Evolutionary conservation across 2,888 invertebrate species (phyloP), one percentile per base, ranked within the genome.

Genomic region (Carterocephalus palaemon): DNA sequence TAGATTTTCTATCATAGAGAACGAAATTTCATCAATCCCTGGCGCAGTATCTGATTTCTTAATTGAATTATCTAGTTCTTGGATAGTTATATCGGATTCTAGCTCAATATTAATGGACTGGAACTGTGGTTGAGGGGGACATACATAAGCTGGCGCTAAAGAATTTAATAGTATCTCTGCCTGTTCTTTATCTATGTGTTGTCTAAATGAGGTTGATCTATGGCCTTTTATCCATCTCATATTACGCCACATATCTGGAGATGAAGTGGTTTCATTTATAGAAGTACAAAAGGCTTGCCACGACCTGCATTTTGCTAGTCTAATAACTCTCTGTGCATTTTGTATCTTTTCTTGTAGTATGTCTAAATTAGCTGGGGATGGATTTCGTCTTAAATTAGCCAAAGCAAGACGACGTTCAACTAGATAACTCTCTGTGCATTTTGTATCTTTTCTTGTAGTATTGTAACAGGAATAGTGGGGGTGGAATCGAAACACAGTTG

Each of bases 351-450:
- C 20, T 20, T 54, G 0, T 2, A 59, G 19, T 2, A 4, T 9
- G 2, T 24, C 13, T 1, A 49, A 16, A 45, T 60, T 59, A 2
- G 19, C 2, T 0, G 59, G 58, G 3, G 50, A 49, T 0, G 61
- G 57, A 26, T 56, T 56, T 3, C 46, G 23, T 38, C 61, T 47
- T 8, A 62, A 55, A 3, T 31, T 29, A 1, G 52, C 17, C 3
- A 64, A 24, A 0, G 59, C 56, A 10, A 48, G 36, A 3, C 60
- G 38, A 2, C 59, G 54, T n/a, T n/a, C n/a, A n/a, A n/a, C n/a
- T n/a, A n/a, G n/a, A n/a, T n/a, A n/a, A n/a, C n/a, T n/a, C n/a
- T n/a, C n/a, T n/a, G n/a, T n/a, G n/a, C n/a, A n/a, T n/a, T n/a
- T n/a, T n/a, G n/a, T n/a, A n/a, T n/a, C n/a, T n/a, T n/a, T n/a